Evolutionary conservation across 2,113 vertebrate genomes (phyloP).

Genomic region (Rafetus swinhoei): DNA sequence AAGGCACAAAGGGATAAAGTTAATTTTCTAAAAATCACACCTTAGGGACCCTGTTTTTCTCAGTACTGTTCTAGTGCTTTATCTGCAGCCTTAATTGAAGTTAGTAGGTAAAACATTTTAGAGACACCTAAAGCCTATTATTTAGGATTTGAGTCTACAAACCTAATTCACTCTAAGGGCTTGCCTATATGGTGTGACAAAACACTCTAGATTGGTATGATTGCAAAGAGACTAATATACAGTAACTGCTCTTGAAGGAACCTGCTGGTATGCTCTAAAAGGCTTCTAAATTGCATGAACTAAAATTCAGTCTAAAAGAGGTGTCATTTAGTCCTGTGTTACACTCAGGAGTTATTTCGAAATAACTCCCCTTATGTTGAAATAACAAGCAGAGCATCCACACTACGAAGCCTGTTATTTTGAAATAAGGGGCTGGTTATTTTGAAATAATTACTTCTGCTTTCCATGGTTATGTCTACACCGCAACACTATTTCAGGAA

Average conservation of each 20-base stretch:
- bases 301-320: neutral
- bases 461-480: too few relatives aligned
- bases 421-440: too few relatives aligned
- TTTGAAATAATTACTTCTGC: too few relatives aligned
- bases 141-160: accelerated
- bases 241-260: neutral
- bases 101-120: neutral
- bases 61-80: neutral
- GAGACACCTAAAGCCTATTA: neutral
- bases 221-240: neutral
- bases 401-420: too few relatives aligned
- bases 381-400: too few relatives aligned
- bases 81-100: neutral
- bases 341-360: too few relatives aligned
- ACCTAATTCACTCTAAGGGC: neutral
- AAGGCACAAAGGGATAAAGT: neutral
- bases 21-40: neutral
- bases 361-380: too few relatives aligned
- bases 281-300: neutral
- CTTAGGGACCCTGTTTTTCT: neutral
- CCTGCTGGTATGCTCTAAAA: neutral
- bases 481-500: too few relatives aligned
- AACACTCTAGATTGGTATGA: neutral
- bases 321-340: neutral
- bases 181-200: neutral